Base-by-base conservation (phyloP, 2,797 vertebrate species). In the Lepilemur ruficaudatus region DNA sequence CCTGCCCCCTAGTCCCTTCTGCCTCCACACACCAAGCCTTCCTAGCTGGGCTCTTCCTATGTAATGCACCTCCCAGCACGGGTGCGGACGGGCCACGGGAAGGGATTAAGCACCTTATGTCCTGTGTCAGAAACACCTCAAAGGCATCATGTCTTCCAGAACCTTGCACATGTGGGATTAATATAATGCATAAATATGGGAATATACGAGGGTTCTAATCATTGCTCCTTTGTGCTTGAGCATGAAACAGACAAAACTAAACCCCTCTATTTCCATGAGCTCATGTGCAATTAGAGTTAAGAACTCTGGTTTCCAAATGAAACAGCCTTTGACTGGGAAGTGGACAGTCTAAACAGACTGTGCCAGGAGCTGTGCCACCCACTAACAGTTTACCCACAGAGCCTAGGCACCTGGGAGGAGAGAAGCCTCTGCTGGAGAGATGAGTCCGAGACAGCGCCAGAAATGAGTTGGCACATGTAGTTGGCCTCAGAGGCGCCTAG, bases 11-110 rank as follows among this genome's bases (percentile, higher is more conserved):
- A 70, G 25, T 25, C 63, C 9, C 72, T 5, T 17, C 43, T 20
- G 91, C 41, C 32, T 86, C 73, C 43, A 35, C 35, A n/a, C 41
- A 4, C 32, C 50, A n/a, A 61, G 52, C 4, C 23, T 55, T 6
- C 30, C 43, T 61, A 57, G 48, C 4, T 3, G 2, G 7, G 23
- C n/a, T 75, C 22, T 35, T 48, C 28, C 52, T 4, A 32, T 18
- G 6, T 35, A 41, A 70, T 22, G 32, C 15, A 32, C 35, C 5
- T 6, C 4, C 5, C 15, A 8, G 12, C 4, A 13, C 14, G 4
- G 9, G 4, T 20, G 5, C 0, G 5, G 15, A 22, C 8, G 18
- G 4, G 30, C 0, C 4, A 2, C 1, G 2, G 3, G 10, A 23
- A 28, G 30, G 41, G 22, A 46, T 50, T 48, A 80, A 59, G 69